Evolutionary conservation across 2,113 vertebrate species (phyloP).

Genomic region (Anthoscopus minutus): DNA sequence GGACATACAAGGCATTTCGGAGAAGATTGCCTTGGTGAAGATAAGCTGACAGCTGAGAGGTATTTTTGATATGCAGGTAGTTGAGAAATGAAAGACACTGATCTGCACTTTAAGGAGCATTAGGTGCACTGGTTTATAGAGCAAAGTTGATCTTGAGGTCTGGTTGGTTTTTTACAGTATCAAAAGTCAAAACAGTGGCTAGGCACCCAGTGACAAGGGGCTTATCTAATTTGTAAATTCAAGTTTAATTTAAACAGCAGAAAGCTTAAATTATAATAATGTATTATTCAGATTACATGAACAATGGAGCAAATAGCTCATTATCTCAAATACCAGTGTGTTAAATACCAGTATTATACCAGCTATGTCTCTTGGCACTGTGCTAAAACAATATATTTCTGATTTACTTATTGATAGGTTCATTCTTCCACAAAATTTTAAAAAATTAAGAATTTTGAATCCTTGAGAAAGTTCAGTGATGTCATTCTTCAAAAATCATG

Average conservation of each 20-base stretch:
- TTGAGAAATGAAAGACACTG: background rate
- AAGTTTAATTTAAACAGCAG: background rate
- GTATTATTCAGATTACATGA: background rate
- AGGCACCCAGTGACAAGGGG: background rate
- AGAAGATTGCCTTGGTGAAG: background rate
- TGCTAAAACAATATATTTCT: background rate
- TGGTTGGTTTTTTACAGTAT: background rate
- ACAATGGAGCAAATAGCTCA: background rate
- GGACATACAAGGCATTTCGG: background rate
- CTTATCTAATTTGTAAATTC: background rate
- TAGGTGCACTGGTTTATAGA: background rate
- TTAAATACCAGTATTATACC: background rate
- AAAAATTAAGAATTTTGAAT: background rate
- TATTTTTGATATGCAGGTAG: background rate
- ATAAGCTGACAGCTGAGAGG: background rate
- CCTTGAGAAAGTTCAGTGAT: background rate
- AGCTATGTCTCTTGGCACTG: background rate
- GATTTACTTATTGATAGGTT: background rate
- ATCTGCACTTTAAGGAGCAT: conserved; percentile 26
- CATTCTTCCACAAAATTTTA: background rate
- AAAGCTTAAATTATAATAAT: background rate
- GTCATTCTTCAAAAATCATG: background rate
- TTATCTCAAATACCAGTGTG: background rate
- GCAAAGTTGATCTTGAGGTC: background rate
- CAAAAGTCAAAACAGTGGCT: background rate